These are phyloP conservation scores for Piscicola geometra DNA, from an alignment of 2,888 invertebrate genomes.

Conservation along the genomic window DNA sequence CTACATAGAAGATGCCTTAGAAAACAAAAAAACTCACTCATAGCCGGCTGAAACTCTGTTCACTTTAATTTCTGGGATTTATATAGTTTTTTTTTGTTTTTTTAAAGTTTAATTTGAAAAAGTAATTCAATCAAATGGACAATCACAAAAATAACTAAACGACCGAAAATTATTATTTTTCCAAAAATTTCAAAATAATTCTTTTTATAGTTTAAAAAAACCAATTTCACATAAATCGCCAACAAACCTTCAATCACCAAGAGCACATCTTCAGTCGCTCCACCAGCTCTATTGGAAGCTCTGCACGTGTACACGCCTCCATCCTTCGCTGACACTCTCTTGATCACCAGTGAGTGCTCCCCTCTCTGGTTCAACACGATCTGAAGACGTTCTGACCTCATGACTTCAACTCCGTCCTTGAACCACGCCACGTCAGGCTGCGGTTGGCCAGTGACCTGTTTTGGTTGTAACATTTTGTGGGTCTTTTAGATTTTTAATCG, in stretches of 20 bases:
- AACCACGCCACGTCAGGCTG: slow-evolving; percentile 33
- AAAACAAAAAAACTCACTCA: neutral
- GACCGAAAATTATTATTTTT: too few species aligned
- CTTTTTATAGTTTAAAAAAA: too few species aligned
- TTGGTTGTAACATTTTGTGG: neutral
- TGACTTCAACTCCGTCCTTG: slow-evolving; percentile 64
- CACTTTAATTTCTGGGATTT: neutral
- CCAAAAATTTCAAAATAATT: too few species aligned
- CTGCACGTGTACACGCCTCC: slow-evolving; percentile 83
- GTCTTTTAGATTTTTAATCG: neutral
- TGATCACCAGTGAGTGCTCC: slow-evolving; percentile 94
- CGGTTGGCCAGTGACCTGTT: slow-evolving; percentile 26
- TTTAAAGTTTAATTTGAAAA: too few species aligned
- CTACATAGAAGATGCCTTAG: too few species aligned
- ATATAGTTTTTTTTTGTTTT: too few species aligned
- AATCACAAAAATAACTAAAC: too few species aligned
- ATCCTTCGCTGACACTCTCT: slow-evolving; percentile 80
- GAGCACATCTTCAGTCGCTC: slow-evolving; percentile 80
- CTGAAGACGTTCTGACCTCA: slow-evolving; percentile 73
- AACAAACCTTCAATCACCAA: slow-evolving; percentile 68
- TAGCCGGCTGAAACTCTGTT: neutral
- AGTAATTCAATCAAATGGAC: too few species aligned
- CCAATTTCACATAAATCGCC: too few species aligned
- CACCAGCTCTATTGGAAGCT: slow-evolving; percentile 88
- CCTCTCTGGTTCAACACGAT: slow-evolving; percentile 84